Evolutionary conservation across 2,113 vertebrate species (phyloP).

Genomic region (Brachionichthys hirsutus): DNA sequence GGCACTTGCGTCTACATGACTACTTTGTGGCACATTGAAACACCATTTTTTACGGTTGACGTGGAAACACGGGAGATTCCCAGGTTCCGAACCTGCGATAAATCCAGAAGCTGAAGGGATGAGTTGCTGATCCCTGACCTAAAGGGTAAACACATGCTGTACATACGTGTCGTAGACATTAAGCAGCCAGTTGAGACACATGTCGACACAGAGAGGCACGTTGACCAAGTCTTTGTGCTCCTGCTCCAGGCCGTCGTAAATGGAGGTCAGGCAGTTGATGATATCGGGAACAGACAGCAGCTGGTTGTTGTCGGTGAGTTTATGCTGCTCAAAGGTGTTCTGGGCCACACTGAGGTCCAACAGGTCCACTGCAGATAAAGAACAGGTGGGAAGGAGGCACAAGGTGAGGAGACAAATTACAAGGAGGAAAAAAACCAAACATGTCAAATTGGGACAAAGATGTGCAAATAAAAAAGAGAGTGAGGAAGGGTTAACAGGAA

Average conservation of each 20-base stretch:
- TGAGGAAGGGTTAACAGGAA: conserved; percentile 5
- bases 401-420: background rate
- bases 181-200: conserved; percentile 98
- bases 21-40: background rate
- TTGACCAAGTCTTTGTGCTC: conserved; percentile 94
- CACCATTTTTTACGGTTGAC: background rate
- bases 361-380: conserved; percentile 84
- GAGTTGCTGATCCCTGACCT: background rate
- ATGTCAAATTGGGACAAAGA: background rate
- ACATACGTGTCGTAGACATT: conserved; percentile 98
- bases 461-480: background rate
- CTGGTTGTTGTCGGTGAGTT: conserved; percentile 87
- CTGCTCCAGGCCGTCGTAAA: conserved; percentile 93
- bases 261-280: conserved; percentile 91
- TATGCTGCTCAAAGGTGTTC: conserved; percentile 90
- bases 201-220: conserved; percentile 93
- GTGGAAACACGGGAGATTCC: background rate
- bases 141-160: background rate
- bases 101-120: background rate
- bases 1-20: too few relatives aligned
- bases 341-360: conserved; percentile 90
- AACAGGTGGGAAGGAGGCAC: background rate
- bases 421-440: too few relatives aligned
- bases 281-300: conserved; percentile 90
- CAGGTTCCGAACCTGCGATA: conserved; percentile 2